These are phyloP conservation scores for Rhinichthys klamathensis DNA, from an alignment of 2,113 vertebrate species.

Conservation along the genomic window DNA sequence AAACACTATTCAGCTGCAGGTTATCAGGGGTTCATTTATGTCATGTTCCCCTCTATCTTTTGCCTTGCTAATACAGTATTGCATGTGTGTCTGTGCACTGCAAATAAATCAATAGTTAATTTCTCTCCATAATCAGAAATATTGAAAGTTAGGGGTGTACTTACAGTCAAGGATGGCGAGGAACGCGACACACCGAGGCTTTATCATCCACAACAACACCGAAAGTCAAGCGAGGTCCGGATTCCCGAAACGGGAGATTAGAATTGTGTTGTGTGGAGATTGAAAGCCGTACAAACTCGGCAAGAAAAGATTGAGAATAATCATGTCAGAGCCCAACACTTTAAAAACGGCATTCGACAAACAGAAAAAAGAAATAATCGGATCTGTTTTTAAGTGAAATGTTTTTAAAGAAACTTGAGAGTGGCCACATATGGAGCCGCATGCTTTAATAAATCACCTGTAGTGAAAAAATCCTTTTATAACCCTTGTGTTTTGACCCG, in stretches of 20 bases:
- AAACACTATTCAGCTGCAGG: not conserved
- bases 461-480: slow-evolving; percentile 10
- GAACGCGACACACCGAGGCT: not conserved
- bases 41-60: slow-evolving; percentile 47
- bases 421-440: not conserved
- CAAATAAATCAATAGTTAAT: slow-evolving; percentile 81
- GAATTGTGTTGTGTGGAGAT: not conserved
- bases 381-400: not conserved
- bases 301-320: slow-evolving; percentile 3
- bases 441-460: not conserved
- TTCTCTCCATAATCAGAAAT: slow-evolving; percentile 75
- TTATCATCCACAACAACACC: not conserved
- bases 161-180: not conserved
- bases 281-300: not conserved
- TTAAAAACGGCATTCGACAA: not conserved
- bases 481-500: slow-evolving; percentile 14
- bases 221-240: not conserved
- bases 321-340: not conserved
- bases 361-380: not conserved
- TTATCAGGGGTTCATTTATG: not conserved
- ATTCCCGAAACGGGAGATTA: not conserved
- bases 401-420: not conserved
- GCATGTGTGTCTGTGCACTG: slow-evolving; percentile 66
- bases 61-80: slow-evolving; percentile 64
- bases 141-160: slow-evolving; percentile 58